phyloP scores from a whole-genome alignment of 1,140 invertebrate genomes.

The Bilobella aurantiaca region DNA sequence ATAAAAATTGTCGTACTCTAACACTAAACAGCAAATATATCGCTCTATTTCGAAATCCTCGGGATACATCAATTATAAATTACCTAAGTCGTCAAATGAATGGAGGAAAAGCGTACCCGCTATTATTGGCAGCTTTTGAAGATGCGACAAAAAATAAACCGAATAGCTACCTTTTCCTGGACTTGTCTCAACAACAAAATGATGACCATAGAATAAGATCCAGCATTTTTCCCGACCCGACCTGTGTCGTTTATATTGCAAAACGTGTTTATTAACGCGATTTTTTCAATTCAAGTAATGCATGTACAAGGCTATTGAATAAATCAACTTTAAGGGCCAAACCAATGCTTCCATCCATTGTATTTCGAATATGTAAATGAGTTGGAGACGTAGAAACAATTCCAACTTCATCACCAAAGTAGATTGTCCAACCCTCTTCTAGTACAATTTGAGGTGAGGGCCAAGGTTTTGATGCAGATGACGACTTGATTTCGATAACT shows the following conservation, averaged over 20 bases:
- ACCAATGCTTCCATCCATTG: not conserved
- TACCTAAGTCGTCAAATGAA: conserved; percentile 19
- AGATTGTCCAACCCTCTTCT: not conserved
- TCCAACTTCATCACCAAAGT: not conserved
- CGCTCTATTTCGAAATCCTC: conserved; percentile 16
- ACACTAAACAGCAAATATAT: conserved; percentile 14
- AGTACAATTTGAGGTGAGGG: not conserved
- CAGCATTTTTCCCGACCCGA: conserved; percentile 17
- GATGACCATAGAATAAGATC: conserved; percentile 4
- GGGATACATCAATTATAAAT: conserved; percentile 1
- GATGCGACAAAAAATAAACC: conserved; percentile 1
- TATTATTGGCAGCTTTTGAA: conserved; percentile 1
- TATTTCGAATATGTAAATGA: not conserved
- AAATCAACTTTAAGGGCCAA: not conserved
- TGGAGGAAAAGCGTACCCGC: conserved; percentile 14
- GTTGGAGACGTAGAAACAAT: not conserved
- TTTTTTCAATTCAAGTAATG: not conserved
- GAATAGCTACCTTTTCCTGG: conserved; percentile 14
- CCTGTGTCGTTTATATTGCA: conserved; percentile 16
- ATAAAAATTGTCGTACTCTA: not conserved
- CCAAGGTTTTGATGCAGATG: not conserved
- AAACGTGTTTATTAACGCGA: not conserved
- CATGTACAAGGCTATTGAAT: not conserved
- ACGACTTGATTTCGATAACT: not conserved
- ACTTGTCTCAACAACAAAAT: conserved; percentile 16